Conservation (phyloP, 2,797 vertebrate genomes). For the Enteromius argenteus region DNA sequence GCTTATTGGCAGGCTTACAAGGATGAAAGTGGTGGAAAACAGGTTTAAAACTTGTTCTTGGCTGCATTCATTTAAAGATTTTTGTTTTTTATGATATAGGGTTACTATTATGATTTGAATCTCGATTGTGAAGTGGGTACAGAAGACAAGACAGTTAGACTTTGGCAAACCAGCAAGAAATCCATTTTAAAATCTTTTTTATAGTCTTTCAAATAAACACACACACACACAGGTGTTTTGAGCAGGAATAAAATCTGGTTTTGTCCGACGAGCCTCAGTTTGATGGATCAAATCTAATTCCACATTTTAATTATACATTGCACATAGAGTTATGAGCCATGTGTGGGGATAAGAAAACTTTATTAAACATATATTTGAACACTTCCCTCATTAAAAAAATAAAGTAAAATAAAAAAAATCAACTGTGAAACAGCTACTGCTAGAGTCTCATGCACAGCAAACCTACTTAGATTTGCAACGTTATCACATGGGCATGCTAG, state of each 20-base stretch:
- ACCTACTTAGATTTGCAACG: background rate
- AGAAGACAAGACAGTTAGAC: background rate
- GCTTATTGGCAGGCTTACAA: background rate
- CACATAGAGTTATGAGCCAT: background rate
- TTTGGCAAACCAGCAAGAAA: background rate
- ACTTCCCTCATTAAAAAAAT: background rate
- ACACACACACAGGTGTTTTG: background rate
- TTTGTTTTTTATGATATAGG: background rate
- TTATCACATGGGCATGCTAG: background rate
- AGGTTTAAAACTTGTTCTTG: conserved; percentile 15
- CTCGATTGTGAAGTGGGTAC: background rate
- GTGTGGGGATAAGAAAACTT: background rate
- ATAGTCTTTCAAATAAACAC: too few species aligned
- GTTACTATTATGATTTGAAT: background rate
- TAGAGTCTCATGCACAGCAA: background rate
- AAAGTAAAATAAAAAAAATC: too few species aligned
- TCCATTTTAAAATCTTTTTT: background rate
- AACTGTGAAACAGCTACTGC: background rate
- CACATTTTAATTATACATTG: background rate
- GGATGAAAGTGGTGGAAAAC: conserved; percentile 11
- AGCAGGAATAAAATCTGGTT: background rate
- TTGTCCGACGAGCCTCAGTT: too few species aligned
- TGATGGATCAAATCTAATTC: background rate
- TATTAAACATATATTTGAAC: background rate
- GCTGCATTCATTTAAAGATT: background rate